Conservation (phyloP, 2,113 vertebrate species). For the Crypturellus undulatus region DNA sequence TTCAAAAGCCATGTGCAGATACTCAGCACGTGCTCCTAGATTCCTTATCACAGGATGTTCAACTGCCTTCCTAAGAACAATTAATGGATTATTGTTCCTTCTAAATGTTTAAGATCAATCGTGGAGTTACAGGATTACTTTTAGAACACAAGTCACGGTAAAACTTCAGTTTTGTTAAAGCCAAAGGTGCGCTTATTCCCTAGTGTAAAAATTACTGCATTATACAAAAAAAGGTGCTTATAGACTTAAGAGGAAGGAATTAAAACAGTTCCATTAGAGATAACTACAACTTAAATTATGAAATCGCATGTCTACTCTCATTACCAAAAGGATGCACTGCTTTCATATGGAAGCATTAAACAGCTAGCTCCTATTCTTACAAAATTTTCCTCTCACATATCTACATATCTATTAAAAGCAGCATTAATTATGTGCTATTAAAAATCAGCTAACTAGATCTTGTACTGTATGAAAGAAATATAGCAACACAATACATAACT, state of each 20-base stretch:
- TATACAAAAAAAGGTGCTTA: background rate
- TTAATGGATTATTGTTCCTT: rapidly evolving
- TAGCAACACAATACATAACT: background rate
- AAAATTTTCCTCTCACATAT: background rate
- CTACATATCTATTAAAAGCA: slow-evolving; percentile 23
- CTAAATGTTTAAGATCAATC: background rate
- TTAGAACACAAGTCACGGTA: background rate
- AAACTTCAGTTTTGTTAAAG: background rate
- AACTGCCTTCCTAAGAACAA: rapidly evolving
- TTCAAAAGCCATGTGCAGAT: rapidly evolving
- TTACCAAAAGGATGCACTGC: background rate
- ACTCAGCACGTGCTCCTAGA: background rate
- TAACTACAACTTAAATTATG: background rate
- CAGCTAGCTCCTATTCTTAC: background rate
- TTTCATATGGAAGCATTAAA: background rate
- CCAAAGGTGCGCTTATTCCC: background rate
- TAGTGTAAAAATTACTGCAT: background rate
- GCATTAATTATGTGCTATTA: slow-evolving; percentile 36
- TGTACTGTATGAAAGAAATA: background rate
- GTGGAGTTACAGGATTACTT: rapidly evolving
- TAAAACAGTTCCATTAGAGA: background rate
- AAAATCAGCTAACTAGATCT: slow-evolving; percentile 3
- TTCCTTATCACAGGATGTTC: background rate
- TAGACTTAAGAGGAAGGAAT: background rate
- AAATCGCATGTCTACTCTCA: background rate